These are phyloP conservation scores for Carollia perspicillata DNA, from an alignment of 2,113 vertebrate genomes.

Conservation along the genomic window DNA sequence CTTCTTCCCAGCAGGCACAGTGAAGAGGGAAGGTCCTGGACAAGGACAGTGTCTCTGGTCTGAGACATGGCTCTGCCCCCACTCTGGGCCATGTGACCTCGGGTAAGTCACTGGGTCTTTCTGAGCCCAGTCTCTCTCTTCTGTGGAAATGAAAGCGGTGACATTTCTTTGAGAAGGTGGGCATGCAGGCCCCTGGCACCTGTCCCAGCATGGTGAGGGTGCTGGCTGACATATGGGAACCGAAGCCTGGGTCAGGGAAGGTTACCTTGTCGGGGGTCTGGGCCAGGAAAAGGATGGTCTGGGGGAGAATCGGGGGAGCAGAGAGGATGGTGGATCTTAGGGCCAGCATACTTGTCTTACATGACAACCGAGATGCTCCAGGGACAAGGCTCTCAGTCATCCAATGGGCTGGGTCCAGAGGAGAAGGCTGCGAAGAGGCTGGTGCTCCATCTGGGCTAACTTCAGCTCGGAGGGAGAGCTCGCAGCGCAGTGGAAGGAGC, in stretches of 20 bases:
- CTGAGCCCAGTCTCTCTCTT: not conserved
- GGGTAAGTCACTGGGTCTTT: not conserved
- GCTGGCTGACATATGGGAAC: fast-evolving
- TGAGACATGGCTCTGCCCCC: not conserved
- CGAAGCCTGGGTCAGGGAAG: not conserved
- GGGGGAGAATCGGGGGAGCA: too few species aligned
- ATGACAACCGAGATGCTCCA: not conserved
- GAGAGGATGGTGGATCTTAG: not conserved
- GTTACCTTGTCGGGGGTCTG: not conserved
- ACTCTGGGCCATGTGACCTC: not conserved
- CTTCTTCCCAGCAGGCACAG: not conserved
- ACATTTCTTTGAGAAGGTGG: too few species aligned
- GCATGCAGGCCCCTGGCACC: not conserved
- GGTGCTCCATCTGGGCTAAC: not conserved
- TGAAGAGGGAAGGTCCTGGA: not conserved
- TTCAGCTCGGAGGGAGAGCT: not conserved
- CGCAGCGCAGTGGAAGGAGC: not conserved
- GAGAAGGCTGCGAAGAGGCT: too few species aligned
- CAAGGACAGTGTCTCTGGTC: fast-evolving
- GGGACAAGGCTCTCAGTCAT: not conserved
- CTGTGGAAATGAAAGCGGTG: fast-evolving
- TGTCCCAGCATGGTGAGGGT: too few species aligned
- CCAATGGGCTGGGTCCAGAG: not conserved
- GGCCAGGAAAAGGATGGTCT: not conserved
- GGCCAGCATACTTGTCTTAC: not conserved